phyloP scores from a whole-genome alignment of 2,888 invertebrate genomes.

The Phyto melanocephala region DNA sequence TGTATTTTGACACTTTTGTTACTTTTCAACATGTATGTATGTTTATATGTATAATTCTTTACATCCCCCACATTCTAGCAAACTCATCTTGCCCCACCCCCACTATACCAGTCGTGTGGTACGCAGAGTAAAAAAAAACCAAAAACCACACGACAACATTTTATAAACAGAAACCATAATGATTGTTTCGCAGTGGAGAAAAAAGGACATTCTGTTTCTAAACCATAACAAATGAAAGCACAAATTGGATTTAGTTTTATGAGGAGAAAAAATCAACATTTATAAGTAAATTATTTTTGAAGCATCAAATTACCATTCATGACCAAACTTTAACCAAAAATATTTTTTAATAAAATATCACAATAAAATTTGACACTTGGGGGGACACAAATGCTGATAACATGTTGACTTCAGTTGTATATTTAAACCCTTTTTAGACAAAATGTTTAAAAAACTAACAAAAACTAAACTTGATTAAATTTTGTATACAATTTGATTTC shows the following conservation, averaged over 20 bases:
- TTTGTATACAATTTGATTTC: too few species aligned
- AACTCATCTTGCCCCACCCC: too few species aligned
- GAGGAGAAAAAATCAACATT: neutral
- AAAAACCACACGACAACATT: constrained; percentile 15
- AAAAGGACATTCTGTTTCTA: neutral
- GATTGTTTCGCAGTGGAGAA: neutral
- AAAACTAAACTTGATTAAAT: too few species aligned
- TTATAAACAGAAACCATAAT: neutral
- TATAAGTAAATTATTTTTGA: neutral
- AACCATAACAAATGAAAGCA: neutral
- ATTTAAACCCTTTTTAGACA: neutral
- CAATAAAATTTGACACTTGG: neutral
- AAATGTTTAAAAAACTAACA: too few species aligned
- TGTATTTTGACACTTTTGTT: neutral
- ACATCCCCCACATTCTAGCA: too few species aligned
- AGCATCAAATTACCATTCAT: neutral
- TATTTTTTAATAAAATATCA: neutral
- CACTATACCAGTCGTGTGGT: neutral
- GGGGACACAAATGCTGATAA: neutral
- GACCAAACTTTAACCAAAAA: neutral
- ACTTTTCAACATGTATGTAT: too few species aligned
- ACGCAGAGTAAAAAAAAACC: neutral
- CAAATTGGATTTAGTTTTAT: neutral
- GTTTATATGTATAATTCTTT: too few species aligned
- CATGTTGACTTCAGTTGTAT: too few species aligned